Evolutionary conservation across 2,888 invertebrate genomes (phyloP), one percentile per base, ranked within the genome.

Genomic region (Merodon equestris): DNA sequence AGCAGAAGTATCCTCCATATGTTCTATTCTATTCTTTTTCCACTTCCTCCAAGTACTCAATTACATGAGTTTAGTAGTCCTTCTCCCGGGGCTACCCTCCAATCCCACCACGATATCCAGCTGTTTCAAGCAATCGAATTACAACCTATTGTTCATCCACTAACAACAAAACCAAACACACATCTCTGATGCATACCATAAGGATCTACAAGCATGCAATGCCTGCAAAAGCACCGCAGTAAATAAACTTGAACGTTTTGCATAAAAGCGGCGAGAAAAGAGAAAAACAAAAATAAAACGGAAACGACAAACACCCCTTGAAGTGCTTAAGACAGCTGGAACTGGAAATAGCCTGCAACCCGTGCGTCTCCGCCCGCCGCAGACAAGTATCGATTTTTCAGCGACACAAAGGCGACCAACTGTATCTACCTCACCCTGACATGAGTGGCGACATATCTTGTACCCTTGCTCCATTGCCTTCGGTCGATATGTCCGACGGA

Each of bases 191-290:
- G 7, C 27, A 27, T 4, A 27, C n/a, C n/a, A n/a, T n/a, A n/a
- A n/a, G n/a, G n/a, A n/a, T 54, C 17, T 54, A 40, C 40, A 34
- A 48, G 34, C 34, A 38, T 63, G 17, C 34, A 34, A 47, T 27
- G 47, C 40, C 48, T 61, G 19, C 38, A 10, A 19, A 53, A 58
- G 7, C 36, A 34, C 48, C 44, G 42, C 36, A 61, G 45, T 40
- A 48, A 68, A 51, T 44, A 51, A 61, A 61, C 48, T 61, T 56
- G 48, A 74, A 50, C 50, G 58, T 44, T 74, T 74, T 68, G 74
- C 74, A 68, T 74, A 51, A 42, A 48, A 48, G 54, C 27, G 53
- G n/a, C n/a, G n/a, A n/a, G n/a, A 66, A 60, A 19, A 58, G 57
- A 12, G 51, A 27, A 27, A 27, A 27, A 68, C 61, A 51, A 42